Evolutionary conservation across 2,888 invertebrate species (phyloP), one percentile per base, ranked within the genome.

Genomic region (Punctoribates punctum): DNA sequence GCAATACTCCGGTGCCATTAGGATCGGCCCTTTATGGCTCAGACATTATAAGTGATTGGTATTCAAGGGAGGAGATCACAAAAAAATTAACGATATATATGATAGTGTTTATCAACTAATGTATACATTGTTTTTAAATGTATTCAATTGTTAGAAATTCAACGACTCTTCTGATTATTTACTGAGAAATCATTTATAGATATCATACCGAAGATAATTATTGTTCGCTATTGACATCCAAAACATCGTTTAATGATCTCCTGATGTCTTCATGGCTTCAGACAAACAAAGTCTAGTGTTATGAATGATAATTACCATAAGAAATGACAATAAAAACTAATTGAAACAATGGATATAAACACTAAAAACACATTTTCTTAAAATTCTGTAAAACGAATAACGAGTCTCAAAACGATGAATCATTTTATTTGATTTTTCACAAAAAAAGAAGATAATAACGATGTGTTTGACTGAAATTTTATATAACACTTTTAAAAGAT

Each of bases 1-100:
- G 62, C 62, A 62, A 34, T 29, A 62, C 62, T 25, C 29, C 62
- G 23, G 48, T 62, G 29, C 62, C 62, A 29, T 62, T 62, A 62
- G 62, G 62, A 29, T 62, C 62, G 62, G 62, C 62, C 62, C 62
- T 11, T 62, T 29, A 62, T 62, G 62, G 29, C 27, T 17, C 25
- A 25, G 27, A 11, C 17, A 62, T 29, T 29, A 62, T 62, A 23
- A 62, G 27, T 62, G 62, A 62, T 62, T 62, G 62, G 62, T 62
- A 62, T 62, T 62, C 62, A 62, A 62, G 62, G 62, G 62, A 62
- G 62, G 62, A 34, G 62, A 62, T 6, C 62, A 27, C 13, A 9
- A 11, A 27, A 15, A 62, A 6, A 62, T 62, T 62, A 29, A 62
- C 57, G n/a, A n/a, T n/a, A n/a, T n/a, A n/a, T n/a, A n/a, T n/a